phyloP scores from a whole-genome alignment of 2,888 invertebrate species.

The Doris montereyensis region DNA sequence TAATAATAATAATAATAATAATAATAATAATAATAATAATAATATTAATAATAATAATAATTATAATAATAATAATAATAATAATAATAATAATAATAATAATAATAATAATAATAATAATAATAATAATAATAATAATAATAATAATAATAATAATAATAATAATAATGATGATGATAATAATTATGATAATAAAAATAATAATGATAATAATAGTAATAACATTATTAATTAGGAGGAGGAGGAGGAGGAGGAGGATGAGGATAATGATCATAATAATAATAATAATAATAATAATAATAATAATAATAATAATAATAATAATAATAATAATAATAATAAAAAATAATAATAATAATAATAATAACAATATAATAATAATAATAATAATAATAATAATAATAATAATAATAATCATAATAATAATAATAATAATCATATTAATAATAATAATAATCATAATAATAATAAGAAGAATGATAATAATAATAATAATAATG shows the following conservation, averaged over 20 bases:
- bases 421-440: too few relatives aligned
- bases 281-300: background rate
- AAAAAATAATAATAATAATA: too few relatives aligned
- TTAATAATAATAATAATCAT: too few relatives aligned
- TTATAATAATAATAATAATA: background rate
- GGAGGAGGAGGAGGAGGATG: too few relatives aligned
- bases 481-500: too few relatives aligned
- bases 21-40: background rate
- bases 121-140: background rate
- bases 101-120: background rate
- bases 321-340: too few relatives aligned
- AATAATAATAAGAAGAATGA: too few relatives aligned
- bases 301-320: background rate
- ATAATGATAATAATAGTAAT: background rate
- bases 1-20: background rate
- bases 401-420: too few relatives aligned
- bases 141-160: background rate
- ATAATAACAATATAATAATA: too few relatives aligned
- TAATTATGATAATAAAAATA: background rate
- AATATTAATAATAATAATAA: background rate
- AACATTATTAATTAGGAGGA: too few relatives aligned
- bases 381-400: too few relatives aligned
- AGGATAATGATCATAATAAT: background rate
- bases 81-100: background rate
- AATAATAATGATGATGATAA: background rate